Percentiles rank a stretch among this genome's conserved stretches.
Conservation (phyloP, 2,113 vertebrate genomes). For the Lophura nycthemera region DNA sequence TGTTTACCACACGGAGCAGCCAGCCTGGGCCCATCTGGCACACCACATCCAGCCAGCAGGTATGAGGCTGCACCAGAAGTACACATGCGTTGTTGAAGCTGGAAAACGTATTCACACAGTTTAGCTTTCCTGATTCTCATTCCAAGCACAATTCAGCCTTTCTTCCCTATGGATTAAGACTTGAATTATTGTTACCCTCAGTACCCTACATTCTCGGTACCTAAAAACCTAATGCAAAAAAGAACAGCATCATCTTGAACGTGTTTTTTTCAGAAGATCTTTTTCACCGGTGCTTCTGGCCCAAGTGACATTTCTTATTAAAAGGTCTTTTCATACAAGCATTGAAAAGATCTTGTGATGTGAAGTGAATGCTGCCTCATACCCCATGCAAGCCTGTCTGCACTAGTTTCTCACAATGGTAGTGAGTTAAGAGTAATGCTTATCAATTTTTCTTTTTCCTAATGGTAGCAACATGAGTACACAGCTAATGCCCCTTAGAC, state of each 20-base stretch:
- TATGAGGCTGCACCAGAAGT: background rate
- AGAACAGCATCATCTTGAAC: rapidly evolving
- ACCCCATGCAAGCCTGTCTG: rapidly evolving
- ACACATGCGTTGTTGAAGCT: rapidly evolving
- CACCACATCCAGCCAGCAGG: slow-evolving; percentile 72
- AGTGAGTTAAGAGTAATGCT: rapidly evolving
- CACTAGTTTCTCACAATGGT: rapidly evolving
- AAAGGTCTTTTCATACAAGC: background rate
- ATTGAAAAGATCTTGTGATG: rapidly evolving
- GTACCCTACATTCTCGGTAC: too few relatives aligned
- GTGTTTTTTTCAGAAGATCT: background rate
- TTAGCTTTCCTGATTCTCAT: background rate
- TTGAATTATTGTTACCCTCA: background rate
- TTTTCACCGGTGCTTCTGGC: background rate
- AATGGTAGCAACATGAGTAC: rapidly evolving
- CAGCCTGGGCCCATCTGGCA: slow-evolving; percentile 71
- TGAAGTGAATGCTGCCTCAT: background rate
- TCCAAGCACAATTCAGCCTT: rapidly evolving
- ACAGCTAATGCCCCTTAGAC: rapidly evolving
- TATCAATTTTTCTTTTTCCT: rapidly evolving
- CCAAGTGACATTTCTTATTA: background rate
- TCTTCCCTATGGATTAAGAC: rapidly evolving
- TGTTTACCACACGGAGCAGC: slow-evolving; percentile 72
- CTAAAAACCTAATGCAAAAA: too few relatives aligned
- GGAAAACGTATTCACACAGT: rapidly evolving